These are phyloP conservation scores for Panthera uncia DNA, from an alignment of 2,113 vertebrate genomes.

Conservation along the genomic window DNA sequence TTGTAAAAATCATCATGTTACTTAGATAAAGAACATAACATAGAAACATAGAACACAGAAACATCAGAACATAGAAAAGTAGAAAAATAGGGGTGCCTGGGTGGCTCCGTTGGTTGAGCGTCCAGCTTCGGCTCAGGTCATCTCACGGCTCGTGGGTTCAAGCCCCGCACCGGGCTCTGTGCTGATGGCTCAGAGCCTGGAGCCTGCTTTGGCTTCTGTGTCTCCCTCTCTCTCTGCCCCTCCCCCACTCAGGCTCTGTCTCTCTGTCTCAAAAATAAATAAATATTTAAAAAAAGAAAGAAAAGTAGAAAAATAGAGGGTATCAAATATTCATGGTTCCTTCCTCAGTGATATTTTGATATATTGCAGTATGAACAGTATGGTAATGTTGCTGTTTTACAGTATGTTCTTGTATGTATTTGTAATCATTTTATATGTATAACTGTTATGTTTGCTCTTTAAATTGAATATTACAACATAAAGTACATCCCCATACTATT, in stretches of 20 bases:
- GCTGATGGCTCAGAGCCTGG: no score
- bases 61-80: background rate
- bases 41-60: background rate
- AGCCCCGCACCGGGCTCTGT: no score
- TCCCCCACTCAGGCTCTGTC: no score
- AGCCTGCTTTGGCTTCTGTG: no score
- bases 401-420: background rate
- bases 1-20: background rate
- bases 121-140: no score
- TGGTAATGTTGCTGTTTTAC: background rate
- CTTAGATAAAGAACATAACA: background rate
- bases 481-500: background rate
- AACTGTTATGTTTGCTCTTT: background rate
- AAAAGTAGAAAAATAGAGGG: background rate
- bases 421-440: background rate
- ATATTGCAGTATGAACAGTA: background rate
- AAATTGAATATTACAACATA: background rate
- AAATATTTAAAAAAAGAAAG: no score
- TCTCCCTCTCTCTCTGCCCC: no score
- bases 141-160: no score
- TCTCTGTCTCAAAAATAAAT: no score
- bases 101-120: no score
- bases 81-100: background rate
- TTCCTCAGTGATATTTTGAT: background rate
- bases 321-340: background rate